Conservation (phyloP, 92 coral and sea anemone genomes). For the Pocillopora grandis region DNA sequence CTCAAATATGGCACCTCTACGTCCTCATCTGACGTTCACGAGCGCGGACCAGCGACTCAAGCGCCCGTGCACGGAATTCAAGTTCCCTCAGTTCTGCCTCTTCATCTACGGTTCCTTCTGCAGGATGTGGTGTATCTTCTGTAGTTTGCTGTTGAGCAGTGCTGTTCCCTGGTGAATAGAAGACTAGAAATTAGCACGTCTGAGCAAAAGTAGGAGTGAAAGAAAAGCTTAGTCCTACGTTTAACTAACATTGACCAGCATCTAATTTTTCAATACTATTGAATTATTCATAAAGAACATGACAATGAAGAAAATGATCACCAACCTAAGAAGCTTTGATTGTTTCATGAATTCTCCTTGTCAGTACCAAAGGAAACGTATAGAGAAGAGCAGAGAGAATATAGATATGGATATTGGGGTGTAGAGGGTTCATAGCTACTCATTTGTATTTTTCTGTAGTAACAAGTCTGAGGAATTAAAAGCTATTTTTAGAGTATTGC, state of each 20-base stretch:
- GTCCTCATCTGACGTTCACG: constrained; percentile 63
- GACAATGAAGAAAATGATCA: too few relatives aligned
- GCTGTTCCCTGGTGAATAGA: constrained; percentile 17
- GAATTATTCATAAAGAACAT: too few relatives aligned
- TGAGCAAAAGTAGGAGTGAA: too few relatives aligned
- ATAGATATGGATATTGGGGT: too few relatives aligned
- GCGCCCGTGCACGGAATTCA: constrained; percentile 90
- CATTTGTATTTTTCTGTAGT: not conserved
- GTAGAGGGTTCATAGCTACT: too few relatives aligned
- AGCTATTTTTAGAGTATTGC: not conserved
- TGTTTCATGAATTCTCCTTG: too few relatives aligned
- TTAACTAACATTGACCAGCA: too few relatives aligned
- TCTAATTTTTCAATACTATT: too few relatives aligned
- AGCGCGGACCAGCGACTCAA: constrained; percentile 83
- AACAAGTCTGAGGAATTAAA: not conserved
- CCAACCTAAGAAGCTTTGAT: too few relatives aligned
- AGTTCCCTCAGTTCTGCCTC: constrained; percentile 83
- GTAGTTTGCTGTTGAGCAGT: not conserved
- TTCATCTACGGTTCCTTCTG: constrained; percentile 30
- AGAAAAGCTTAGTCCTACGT: too few relatives aligned
- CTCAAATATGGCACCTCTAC: not conserved
- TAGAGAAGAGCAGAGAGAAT: too few relatives aligned
- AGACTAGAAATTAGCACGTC: not conserved
- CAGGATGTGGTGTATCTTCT: not conserved
- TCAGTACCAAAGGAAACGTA: too few relatives aligned